Conservation (phyloP, 2,888 invertebrate genomes). For the Limnephilus lunatus region DNA sequence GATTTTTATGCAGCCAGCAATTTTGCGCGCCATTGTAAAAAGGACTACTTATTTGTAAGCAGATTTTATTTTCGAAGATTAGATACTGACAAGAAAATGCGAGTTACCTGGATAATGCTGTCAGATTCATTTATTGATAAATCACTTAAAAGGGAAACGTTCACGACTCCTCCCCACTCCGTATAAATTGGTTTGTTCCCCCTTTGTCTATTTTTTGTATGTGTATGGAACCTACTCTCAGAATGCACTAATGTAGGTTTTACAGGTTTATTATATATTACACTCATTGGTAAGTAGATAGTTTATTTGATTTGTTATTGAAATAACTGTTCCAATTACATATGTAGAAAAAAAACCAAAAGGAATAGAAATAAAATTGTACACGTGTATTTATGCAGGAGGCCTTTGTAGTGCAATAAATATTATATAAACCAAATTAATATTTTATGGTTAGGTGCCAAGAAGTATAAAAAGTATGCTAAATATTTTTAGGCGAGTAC, state of each 20-base stretch:
- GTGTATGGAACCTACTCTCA: not conserved
- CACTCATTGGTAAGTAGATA: not conserved
- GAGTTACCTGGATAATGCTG: too few relatives aligned
- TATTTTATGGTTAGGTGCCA: not conserved
- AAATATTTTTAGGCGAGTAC: not conserved
- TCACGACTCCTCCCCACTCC: too few relatives aligned
- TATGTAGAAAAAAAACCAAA: not conserved
- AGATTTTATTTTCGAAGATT: too few relatives aligned
- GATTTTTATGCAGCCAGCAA: too few relatives aligned
- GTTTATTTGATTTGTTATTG: not conserved
- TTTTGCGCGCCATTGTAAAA: too few relatives aligned
- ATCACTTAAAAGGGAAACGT: too few relatives aligned
- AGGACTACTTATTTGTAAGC: too few relatives aligned
- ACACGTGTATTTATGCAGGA: not conserved
- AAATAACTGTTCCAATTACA: not conserved
- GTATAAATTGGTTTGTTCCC: too few relatives aligned
- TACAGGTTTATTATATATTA: not conserved
- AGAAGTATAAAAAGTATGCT: constrained; percentile 2
- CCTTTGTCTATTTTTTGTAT: too few relatives aligned
- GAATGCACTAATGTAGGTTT: not conserved
- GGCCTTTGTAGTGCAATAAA: not conserved
- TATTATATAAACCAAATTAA: not conserved
- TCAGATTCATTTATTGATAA: too few relatives aligned
- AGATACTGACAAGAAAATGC: too few relatives aligned
- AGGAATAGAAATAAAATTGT: not conserved